Conservation (phyloP, 2,797 vertebrate species). For the Molossus alvarezi region DNA sequence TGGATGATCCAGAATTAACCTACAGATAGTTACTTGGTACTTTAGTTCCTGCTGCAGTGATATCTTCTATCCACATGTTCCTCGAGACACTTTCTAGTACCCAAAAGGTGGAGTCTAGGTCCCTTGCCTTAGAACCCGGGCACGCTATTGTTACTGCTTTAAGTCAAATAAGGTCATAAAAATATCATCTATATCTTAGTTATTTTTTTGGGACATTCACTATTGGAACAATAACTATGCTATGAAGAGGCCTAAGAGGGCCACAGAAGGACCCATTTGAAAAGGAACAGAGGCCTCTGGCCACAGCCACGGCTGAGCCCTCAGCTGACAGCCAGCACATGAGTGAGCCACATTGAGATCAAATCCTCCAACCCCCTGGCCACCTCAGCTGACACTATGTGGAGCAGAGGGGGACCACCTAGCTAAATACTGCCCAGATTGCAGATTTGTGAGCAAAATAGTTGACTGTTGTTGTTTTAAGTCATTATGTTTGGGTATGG, state of each 20-base stretch:
- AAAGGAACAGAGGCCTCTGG: background rate
- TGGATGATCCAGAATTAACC: conserved; percentile 73
- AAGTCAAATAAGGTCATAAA: background rate
- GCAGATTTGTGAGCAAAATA: background rate
- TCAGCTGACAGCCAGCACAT: too few relatives aligned
- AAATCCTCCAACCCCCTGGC: background rate
- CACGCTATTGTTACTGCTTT: background rate
- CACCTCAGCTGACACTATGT: background rate
- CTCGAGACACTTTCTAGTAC: background rate
- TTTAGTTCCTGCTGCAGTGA: background rate
- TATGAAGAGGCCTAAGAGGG: background rate
- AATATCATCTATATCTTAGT: background rate
- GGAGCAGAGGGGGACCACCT: background rate
- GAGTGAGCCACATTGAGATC: background rate
- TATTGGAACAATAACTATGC: background rate
- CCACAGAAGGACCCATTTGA: background rate
- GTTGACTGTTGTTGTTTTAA: background rate
- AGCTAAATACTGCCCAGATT: background rate
- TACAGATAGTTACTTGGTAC: conserved; percentile 13
- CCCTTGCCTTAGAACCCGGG: background rate
- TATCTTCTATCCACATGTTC: background rate
- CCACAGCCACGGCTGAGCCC: background rate
- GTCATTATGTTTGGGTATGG: background rate
- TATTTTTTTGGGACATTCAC: background rate
- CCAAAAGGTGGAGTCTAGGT: background rate